Evolutionary conservation across 2,888 invertebrate genomes (phyloP).

Genomic region (Lochmaea crataegi): DNA sequence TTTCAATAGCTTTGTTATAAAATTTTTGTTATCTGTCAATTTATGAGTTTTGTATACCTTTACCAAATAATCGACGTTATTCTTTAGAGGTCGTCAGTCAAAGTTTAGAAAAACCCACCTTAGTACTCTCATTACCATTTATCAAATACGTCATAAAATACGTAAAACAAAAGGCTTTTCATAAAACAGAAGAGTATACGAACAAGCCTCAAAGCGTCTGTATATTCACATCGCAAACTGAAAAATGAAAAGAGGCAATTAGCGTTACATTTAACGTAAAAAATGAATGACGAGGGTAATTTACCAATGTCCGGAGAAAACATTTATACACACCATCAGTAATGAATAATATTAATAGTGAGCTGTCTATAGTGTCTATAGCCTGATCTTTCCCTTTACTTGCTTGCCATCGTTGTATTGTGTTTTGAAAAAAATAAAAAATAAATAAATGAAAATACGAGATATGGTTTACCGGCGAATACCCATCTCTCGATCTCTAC

Average conservation of each 20-base stretch:
- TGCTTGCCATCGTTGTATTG: slow-evolving; percentile 43
- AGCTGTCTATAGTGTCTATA: slow-evolving; percentile 51
- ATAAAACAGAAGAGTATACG: slow-evolving; percentile 15
- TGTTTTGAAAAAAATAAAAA: slow-evolving; percentile 39
- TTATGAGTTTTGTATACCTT: no score
- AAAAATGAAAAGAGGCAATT: slow-evolving; percentile 44
- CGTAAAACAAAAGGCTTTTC: slow-evolving; percentile 31
- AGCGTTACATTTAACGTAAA: slow-evolving; percentile 42
- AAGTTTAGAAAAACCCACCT: neutral
- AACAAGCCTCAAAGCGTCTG: slow-evolving; percentile 26
- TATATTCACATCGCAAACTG: slow-evolving; percentile 30
- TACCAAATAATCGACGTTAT: neutral
- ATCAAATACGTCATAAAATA: slow-evolving; percentile 29
- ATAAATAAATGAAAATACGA: slow-evolving; percentile 40
- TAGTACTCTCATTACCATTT: slow-evolving; percentile 8
- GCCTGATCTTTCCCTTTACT: slow-evolving; percentile 40
- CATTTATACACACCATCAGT: slow-evolving; percentile 48
- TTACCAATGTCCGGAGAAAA: slow-evolving; percentile 46
- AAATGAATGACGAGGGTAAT: slow-evolving; percentile 46
- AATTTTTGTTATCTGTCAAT: no score
- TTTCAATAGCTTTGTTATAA: no score
- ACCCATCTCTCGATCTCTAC: slow-evolving; percentile 45
- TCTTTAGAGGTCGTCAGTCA: neutral
- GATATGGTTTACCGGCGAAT: slow-evolving; percentile 39
- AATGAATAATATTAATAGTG: slow-evolving; percentile 54